Base-by-base conservation (phyloP, 2,888 invertebrate species). In the Noctua janthina region DNA sequence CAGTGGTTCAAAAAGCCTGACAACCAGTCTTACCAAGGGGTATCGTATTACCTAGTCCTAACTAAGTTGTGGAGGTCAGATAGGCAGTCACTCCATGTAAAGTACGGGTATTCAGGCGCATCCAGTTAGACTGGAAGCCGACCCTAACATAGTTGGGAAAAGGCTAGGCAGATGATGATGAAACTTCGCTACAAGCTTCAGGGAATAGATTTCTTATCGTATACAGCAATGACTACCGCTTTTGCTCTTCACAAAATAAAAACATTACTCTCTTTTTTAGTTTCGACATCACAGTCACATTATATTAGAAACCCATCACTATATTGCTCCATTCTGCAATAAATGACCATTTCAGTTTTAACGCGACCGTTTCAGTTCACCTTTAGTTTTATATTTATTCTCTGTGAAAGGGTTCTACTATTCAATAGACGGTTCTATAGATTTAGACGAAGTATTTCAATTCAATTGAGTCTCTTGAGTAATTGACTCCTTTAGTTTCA, bases 401-500 rank as follows among this genome's bases (percentile, higher is more conserved):
- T 43, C 75, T 64, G 66, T 83, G 20, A 83, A 87, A 78, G 73
- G 69, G 78, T 67, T 86, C 43, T 35, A 71, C 29, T 74, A 62
- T 78, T 71, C 67, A 66, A 71, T 67, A 6, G 69, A 62, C 11
- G 56, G 64, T 67, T 64, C 23, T 72, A 54, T 69, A 20, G n/a
- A n/a, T 72, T 59, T 11, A 46, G 39, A 59, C 72, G 68, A 62
- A 73, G 81, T 85, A 69, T 70, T 73, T 85, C 46, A 76, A 86
- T 70, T 81, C 39, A 76, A 68, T 81, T 67, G 56, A 59, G 29
- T 68, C 70, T 29, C 35, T 70, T 51, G 69, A 82, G 69, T 86
- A 81, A 83, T 85, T 73, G 83, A 74, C 82, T 82, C 86, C 56
- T 85, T 73, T 66, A 76, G 82, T 73, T 86, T 69, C 46, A 86